A percentile compares a stretch with the other conserved stretches of the same genome.
phyloP scores from a whole-genome alignment of 30 jellyfish, hydroid and myxozoan species.

The Sanderia malayensis region DNA sequence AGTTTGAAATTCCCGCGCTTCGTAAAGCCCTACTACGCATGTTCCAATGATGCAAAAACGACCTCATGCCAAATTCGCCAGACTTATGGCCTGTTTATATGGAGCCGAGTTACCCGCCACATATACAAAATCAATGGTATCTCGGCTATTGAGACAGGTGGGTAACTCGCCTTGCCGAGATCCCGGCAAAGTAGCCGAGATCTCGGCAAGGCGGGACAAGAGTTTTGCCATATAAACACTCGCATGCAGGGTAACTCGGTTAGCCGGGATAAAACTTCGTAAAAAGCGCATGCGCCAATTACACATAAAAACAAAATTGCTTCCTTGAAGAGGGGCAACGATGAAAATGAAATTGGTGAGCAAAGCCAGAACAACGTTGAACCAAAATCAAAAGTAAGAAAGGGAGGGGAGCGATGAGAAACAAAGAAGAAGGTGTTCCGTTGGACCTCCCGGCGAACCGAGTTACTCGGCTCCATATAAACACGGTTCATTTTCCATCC shows the following conservation, averaged over 20 bases:
- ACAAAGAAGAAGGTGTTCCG: too few species aligned
- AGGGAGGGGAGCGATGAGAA: too few species aligned
- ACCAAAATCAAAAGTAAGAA: too few species aligned
- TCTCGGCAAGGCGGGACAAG: constrained; percentile 3
- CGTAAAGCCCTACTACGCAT: too few species aligned
- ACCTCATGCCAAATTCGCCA: too few species aligned
- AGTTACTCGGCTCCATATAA: neutral
- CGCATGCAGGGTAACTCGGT: constrained; percentile 1
- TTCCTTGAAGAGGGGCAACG: neutral
- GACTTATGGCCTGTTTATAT: too few species aligned
- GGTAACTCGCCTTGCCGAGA: neutral
- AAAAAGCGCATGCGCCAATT: neutral
- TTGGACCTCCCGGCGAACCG: constrained; percentile 5
- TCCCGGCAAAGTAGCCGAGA: neutral
- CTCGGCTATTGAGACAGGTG: neutral
- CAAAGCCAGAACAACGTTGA: too few species aligned
- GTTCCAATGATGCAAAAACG: too few species aligned
- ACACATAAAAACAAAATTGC: neutral
- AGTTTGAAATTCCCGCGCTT: too few species aligned
- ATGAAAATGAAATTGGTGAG: neutral
- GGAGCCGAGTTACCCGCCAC: constrained; percentile 2
- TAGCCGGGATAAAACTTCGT: neutral
- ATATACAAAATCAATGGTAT: neutral
- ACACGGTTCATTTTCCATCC: neutral
- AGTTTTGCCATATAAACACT: neutral